A percentile compares a stretch with the other conserved stretches of the same genome.
Evolutionary conservation across 2,888 invertebrate genomes (phyloP).

Genomic region (Marronus borbonicus): DNA sequence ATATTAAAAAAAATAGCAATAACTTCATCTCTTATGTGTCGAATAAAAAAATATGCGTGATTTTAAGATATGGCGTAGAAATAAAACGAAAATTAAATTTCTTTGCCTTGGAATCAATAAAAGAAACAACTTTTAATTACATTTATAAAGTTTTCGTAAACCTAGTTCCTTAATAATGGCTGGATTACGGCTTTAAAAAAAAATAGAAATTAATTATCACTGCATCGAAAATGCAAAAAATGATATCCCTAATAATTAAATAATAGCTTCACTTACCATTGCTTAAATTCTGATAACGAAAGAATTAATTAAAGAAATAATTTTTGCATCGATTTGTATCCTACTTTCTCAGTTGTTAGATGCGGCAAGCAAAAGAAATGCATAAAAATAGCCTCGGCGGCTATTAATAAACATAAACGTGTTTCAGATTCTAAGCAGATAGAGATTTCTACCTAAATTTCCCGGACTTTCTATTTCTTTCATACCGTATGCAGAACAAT

Average conservation of each 20-base stretch:
- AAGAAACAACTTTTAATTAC: no score
- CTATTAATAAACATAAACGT: conserved; percentile 14
- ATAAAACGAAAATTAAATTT: no score
- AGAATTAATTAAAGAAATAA: neutral
- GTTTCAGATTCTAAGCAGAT: conserved; percentile 1
- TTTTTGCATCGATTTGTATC: neutral
- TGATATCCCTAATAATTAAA: neutral
- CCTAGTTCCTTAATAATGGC: no score
- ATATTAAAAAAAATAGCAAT: no score
- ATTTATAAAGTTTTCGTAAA: no score
- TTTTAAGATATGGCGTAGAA: no score
- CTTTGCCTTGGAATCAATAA: no score
- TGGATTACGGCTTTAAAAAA: no score
- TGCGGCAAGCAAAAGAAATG: neutral
- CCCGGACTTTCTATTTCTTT: conserved; percentile 3
- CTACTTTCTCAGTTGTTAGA: neutral
- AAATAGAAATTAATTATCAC: no score
- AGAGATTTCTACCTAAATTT: neutral
- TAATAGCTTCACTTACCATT: neutral
- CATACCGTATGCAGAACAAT: neutral
- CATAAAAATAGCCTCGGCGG: neutral
- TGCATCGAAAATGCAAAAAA: no score
- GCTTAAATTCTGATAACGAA: neutral
- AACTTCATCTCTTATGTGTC: no score
- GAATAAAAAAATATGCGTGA: no score